Evolutionary conservation across 2,888 invertebrate species (phyloP).

Genomic region (Oligia strigilis): DNA sequence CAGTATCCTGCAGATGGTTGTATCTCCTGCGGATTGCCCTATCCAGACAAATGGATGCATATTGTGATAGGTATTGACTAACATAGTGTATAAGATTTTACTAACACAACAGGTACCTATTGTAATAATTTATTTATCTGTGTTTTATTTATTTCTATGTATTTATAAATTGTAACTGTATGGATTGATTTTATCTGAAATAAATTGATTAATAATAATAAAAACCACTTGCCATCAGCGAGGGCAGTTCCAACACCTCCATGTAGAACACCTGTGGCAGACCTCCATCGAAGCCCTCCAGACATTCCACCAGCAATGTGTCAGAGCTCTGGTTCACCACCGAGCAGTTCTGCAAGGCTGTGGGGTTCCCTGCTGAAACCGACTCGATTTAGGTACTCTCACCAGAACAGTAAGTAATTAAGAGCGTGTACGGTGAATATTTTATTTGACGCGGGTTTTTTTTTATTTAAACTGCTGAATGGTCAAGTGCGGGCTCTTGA

Average conservation of each 20-base stretch:
- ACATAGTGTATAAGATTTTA: no score
- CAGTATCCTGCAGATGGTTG: no score
- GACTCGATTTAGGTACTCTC: conserved; percentile 41
- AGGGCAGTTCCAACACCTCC: conserved; percentile 94
- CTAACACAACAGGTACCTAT: no score
- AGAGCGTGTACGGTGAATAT: neutral
- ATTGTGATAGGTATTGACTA: no score
- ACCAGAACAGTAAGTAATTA: neutral
- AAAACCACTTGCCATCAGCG: conserved; percentile 81
- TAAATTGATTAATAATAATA: neutral
- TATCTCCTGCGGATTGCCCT: no score
- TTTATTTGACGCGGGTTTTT: neutral
- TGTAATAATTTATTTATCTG: neutral
- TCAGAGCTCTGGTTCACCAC: conserved; percentile 94
- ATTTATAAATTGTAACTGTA: no score
- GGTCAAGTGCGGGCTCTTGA: neutral
- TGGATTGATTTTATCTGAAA: no score
- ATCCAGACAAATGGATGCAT: no score
- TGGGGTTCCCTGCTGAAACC: conserved; percentile 93
- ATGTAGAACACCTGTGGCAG: conserved; percentile 95
- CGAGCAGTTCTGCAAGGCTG: conserved; percentile 95
- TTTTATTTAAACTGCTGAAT: neutral
- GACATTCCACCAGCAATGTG: conserved; percentile 93
- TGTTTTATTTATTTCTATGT: no score
- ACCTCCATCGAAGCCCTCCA: conserved; percentile 96